Conservation (phyloP, 2,888 invertebrate genomes). For the Chironomus tentans region DNA sequence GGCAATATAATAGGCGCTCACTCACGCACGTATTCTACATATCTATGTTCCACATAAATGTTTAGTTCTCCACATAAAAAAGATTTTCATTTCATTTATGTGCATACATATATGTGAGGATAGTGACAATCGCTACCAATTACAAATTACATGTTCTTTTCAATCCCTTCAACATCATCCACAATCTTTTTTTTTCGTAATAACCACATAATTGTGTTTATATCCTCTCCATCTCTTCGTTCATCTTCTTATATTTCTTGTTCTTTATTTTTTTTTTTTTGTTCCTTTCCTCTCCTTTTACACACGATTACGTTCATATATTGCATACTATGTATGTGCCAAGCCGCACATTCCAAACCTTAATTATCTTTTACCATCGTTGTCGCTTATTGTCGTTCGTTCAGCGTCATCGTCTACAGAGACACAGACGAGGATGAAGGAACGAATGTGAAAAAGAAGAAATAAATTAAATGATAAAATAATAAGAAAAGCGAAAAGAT, state of each 20-base stretch:
- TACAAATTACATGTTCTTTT: conserved; percentile 19
- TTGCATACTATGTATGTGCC: not conserved
- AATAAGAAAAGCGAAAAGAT: not conserved
- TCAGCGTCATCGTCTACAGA: not conserved
- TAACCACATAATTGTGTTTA: conserved; percentile 24
- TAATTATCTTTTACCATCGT: conserved; percentile 2
- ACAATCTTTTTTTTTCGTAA: conserved; percentile 13
- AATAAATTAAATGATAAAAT: conserved; percentile 23
- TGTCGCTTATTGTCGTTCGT: not conserved
- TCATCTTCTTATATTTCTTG: not conserved
- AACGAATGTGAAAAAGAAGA: not conserved
- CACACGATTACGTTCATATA: not conserved
- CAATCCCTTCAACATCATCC: not conserved
- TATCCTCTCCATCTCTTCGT: conserved; percentile 4
- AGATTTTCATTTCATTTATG: not conserved
- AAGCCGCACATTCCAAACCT: conserved; percentile 18
- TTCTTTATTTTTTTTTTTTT: not conserved
- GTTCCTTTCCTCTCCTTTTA: not conserved
- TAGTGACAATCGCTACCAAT: conserved; percentile 24
- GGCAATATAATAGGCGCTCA: not conserved
- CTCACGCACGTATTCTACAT: not conserved
- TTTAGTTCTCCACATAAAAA: not conserved
- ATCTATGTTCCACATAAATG: not conserved
- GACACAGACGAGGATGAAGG: not conserved
- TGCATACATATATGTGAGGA: not conserved